These are phyloP conservation scores for Anguilla anguilla DNA, from an alignment of 2,797 vertebrate genomes.

Conservation along the genomic window DNA sequence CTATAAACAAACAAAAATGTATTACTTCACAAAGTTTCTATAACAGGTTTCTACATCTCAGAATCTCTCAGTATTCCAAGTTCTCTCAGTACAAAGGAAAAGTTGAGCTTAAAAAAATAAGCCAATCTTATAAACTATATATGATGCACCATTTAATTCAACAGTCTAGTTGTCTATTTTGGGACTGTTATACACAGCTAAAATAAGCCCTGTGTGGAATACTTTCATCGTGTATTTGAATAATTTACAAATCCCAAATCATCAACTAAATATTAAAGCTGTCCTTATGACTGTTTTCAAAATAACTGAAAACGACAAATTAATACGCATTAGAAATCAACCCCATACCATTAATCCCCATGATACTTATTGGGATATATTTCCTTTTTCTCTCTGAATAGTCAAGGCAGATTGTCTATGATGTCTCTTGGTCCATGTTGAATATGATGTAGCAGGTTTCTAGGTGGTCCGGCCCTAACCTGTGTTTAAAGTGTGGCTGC, in stretches of 20 bases:
- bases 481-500: constrained; percentile 59
- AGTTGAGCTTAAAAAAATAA: constrained; percentile 8
- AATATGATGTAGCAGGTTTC: constrained; percentile 63
- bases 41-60: not conserved
- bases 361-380: not conserved
- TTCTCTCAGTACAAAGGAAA: not conserved
- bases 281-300: constrained; percentile 14
- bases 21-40: not conserved
- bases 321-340: not conserved
- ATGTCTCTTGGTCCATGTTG: constrained; percentile 57
- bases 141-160: not conserved
- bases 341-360: not conserved
- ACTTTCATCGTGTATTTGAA: not conserved
- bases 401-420: constrained; percentile 21
- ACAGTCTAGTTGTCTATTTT: not conserved
- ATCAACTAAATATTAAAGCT: not conserved
- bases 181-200: not conserved
- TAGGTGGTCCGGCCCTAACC: constrained; percentile 52
- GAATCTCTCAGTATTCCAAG: constrained; percentile 1
- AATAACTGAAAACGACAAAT: constrained; percentile 15
- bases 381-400: not conserved
- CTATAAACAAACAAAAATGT: not conserved
- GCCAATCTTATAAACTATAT: not conserved
- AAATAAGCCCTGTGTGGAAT: not conserved
- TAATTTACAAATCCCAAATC: not conserved